Percentiles rank a stretch among this genome's conserved stretches.
These are phyloP conservation scores for Oplegnathus fasciatus DNA, from an alignment of 2,113 vertebrate genomes.

Conservation along the genomic window DNA sequence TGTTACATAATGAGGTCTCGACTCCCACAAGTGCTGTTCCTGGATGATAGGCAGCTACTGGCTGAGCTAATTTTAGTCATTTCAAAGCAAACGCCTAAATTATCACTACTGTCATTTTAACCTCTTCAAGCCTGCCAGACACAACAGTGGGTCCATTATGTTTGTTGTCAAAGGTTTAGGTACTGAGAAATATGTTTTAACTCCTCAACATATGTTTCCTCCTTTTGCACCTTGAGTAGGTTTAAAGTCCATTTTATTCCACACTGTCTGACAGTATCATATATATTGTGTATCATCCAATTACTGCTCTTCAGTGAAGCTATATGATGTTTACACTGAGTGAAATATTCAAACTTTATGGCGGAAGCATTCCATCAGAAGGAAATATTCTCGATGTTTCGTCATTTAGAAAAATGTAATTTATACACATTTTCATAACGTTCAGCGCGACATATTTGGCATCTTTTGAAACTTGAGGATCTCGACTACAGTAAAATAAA, in stretches of 20 bases:
- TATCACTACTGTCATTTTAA: not conserved
- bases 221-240: not conserved
- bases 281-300: too few species aligned
- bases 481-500: too few species aligned
- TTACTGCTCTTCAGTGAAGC: not conserved
- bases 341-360: not conserved
- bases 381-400: too few species aligned
- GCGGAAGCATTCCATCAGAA: too few species aligned
- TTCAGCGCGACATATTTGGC: not conserved
- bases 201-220: not conserved
- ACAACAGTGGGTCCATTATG: not conserved
- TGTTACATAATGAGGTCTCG: conserved; percentile 42
- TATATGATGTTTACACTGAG: not conserved
- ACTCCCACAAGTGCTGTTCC: conserved; percentile 15
- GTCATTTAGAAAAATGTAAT: not conserved
- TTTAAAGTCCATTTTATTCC: not conserved
- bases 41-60: conserved; percentile 21
- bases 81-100: conserved; percentile 24
- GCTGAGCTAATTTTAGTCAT: conserved; percentile 27
- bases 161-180: not conserved
- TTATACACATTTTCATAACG: not conserved
- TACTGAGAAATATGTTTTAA: not conserved
- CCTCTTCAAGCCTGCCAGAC: not conserved
- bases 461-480: not conserved
- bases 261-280: not conserved